Base-by-base conservation (phyloP, 1,140 invertebrate genomes). In the Sipha flava region DNA sequence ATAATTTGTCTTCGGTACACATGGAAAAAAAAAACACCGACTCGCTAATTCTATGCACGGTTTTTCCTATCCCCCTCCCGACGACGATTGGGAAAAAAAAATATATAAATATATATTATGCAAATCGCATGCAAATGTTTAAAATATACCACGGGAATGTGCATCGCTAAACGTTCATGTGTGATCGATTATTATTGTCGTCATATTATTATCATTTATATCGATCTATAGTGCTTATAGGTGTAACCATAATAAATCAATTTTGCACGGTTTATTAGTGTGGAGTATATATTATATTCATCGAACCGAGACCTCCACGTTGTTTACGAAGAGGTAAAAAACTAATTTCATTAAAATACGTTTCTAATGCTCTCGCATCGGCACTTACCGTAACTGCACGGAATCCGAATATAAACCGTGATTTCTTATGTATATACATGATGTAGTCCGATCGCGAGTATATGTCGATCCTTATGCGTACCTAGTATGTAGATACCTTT, bases 201-300 rank as follows among this genome's bases (percentile, higher is more conserved):
- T 26, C 73, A 18, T 57, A 57, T 40, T 77, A 77, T 77, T 77
- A 57, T 77, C 73, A 23, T 77, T 59, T 40, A 57, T 43, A 57
- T 43, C 26, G 52, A 77, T 77, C 73, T 43, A 57, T 57, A 57
- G 73, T 77, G 73, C 52, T 59, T 59, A 59, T 23, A 57, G 29
- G 34, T 57, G 73, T 29, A 77, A 77, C 73, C 73, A 59, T 77
- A 77, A 77, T 77, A 77, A 77, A 77, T 77, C 73, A 77, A 77
- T 77, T 77, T 52, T 57, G 73, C 52, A 77, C 37, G 73, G 73
- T 77, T 77, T 77, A 77, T 77, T 77, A 77, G 73, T 77, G 37
- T 77, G 37, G 73, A 77, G 73, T 57, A 57, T 31, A n/a, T n/a
- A n/a, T 3, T 23, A 54, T 26, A 31, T 75, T 37, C 59, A 52